Evolutionary conservation across 2,113 vertebrate genomes (phyloP).

Genomic region (Xiphias gladius): DNA sequence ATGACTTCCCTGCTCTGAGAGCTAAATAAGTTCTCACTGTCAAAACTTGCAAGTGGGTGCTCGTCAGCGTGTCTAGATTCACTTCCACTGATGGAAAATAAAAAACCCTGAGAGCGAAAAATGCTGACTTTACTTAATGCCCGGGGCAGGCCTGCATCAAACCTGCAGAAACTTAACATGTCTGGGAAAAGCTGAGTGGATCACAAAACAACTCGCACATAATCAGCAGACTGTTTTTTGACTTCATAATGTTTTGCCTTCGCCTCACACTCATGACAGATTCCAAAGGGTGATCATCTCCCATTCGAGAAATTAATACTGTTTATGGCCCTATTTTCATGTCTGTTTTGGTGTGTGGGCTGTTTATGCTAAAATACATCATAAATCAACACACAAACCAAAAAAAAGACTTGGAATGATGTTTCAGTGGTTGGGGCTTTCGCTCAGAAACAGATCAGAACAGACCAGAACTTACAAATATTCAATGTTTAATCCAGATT

Average conservation of each 20-base stretch:
- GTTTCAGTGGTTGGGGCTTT: constrained; percentile 23
- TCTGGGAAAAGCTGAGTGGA: constrained; percentile 62
- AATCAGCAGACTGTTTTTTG: constrained; percentile 55
- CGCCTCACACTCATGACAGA: constrained; percentile 24
- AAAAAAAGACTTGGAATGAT: constrained; percentile 30
- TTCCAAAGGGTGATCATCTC: constrained; percentile 37
- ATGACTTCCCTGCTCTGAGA: constrained; percentile 48
- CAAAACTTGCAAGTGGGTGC: constrained; percentile 23
- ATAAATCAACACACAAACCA: constrained; percentile 42
- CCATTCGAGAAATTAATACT: constrained; percentile 10
- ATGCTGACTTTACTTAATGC: constrained; percentile 64
- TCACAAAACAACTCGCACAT: constrained; percentile 54
- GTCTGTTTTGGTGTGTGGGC: constrained; percentile 12
- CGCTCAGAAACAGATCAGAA: constrained; percentile 4
- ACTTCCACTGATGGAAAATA: constrained; percentile 66
- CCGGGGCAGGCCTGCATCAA: constrained; percentile 47
- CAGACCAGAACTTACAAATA: constrained; percentile 17
- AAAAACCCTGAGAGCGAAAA: constrained; percentile 55
- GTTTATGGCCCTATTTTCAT: constrained; percentile 30
- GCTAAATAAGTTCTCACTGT: constrained; percentile 52
- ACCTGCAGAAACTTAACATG: constrained; percentile 71
- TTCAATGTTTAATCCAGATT: not conserved
- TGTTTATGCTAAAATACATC: constrained; percentile 24
- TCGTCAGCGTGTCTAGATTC: constrained; percentile 64
- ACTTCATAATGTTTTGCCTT: constrained; percentile 38